Evolutionary conservation across 2,797 vertebrate genomes (phyloP).

Genomic region (Sciurus vulgaris): DNA sequence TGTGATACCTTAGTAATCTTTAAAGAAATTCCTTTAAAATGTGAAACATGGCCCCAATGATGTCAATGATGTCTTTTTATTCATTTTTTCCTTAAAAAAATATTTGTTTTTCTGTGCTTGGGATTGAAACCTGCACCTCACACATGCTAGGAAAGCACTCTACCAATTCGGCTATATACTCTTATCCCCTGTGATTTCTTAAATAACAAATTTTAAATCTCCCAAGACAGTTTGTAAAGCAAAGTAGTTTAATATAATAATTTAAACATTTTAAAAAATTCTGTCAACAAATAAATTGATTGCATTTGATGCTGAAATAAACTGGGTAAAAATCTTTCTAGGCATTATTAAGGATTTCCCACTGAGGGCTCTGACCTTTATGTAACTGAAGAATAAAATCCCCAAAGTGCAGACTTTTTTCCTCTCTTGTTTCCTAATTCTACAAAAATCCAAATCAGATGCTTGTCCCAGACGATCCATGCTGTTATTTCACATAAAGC

Average conservation of each 20-base stretch:
- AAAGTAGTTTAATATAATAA: constrained; percentile 20
- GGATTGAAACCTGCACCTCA: neutral
- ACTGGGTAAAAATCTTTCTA: neutral
- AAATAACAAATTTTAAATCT: constrained; percentile 43
- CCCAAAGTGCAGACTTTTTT: neutral
- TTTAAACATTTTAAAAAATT: neutral
- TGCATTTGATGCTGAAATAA: neutral
- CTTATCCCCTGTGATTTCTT: constrained; percentile 24
- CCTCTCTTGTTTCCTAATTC: neutral
- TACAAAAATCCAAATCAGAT: constrained; percentile 55
- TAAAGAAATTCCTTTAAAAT: constrained; percentile 56
- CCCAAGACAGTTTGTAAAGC: neutral
- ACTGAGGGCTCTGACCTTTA: neutral
- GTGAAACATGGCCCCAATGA: neutral
- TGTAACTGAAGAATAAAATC: constrained; percentile 23
- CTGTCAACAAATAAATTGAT: constrained; percentile 26
- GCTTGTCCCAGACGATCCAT: neutral
- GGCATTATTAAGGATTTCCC: constrained; percentile 26
- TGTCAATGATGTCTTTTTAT: neutral
- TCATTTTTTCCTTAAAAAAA: neutral
- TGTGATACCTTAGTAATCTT: neutral
- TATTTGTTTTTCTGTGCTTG: neutral
- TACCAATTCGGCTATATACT: neutral
- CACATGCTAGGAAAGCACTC: neutral
- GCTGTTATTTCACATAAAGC: neutral